phyloP scores from a whole-genome alignment of 2,113 vertebrate species.

The Sapajus apella region DNA sequence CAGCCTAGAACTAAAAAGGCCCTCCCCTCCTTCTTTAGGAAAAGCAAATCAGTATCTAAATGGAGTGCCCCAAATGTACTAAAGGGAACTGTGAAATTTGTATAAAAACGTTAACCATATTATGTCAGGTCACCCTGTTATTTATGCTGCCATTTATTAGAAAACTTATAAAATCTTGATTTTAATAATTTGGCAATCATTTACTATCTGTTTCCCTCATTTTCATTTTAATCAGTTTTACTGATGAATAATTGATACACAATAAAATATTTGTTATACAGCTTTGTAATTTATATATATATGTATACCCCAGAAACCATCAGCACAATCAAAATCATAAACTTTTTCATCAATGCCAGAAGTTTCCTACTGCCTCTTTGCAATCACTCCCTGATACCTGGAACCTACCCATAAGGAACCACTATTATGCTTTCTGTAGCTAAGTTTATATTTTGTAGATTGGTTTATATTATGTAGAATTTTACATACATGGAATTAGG shows the following conservation, averaged over 20 bases:
- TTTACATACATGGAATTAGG: not conserved
- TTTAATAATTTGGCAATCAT: not conserved
- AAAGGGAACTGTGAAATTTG: not conserved
- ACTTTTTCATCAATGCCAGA: not conserved
- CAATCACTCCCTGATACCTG: no score
- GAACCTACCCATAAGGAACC: not conserved
- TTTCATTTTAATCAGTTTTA: not conserved
- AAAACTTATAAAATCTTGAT: not conserved
- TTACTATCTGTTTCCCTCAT: not conserved
- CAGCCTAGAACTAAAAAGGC: not conserved
- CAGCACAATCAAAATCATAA: not conserved
- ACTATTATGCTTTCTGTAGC: not conserved
- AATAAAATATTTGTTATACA: not conserved
- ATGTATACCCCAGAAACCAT: not conserved
- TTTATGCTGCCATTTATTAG: not conserved
- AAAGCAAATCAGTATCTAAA: not conserved
- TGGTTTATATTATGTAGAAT: not conserved
- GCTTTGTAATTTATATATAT: not conserved
- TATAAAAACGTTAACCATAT: not conserved
- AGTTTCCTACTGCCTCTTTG: not conserved
- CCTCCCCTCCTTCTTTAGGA: not conserved
- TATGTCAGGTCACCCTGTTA: not conserved
- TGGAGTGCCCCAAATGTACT: accelerated
- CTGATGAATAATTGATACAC: not conserved
- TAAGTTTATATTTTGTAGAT: not conserved